Percentiles rank a stretch among this genome's conserved stretches.
Conservation (phyloP, 1,140 invertebrate genomes). For the Aculops lycopersici region DNA sequence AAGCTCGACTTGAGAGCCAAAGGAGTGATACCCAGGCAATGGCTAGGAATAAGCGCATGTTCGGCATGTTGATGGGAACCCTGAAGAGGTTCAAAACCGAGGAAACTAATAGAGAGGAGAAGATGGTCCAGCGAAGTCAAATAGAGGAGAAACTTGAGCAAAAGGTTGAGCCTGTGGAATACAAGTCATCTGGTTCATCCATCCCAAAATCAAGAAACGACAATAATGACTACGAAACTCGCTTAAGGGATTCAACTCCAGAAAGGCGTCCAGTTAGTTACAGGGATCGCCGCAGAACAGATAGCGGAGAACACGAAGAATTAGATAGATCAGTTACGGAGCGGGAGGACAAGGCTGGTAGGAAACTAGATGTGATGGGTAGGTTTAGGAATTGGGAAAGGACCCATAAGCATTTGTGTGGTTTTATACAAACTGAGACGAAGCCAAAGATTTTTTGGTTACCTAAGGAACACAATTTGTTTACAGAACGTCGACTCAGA, state of each 20-base stretch:
- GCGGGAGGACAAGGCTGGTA: slow-evolving; percentile 1
- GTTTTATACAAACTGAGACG: slow-evolving; percentile 55
- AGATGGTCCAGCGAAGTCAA: slow-evolving; percentile 51
- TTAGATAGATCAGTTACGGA: not conserved
- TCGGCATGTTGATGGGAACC: slow-evolving; percentile 66
- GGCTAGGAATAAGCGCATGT: slow-evolving; percentile 60
- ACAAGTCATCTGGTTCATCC: too few relatives aligned
- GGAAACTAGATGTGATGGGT: slow-evolving; percentile 9
- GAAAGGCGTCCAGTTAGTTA: not conserved
- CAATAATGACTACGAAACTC: not conserved
- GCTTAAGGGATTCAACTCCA: not conserved
- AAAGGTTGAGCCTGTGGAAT: too few relatives aligned
- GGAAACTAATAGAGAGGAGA: slow-evolving; percentile 52
- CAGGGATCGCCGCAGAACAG: too few relatives aligned
- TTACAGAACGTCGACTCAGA: slow-evolving; percentile 22
- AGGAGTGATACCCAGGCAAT: slow-evolving; percentile 43
- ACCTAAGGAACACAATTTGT: slow-evolving; percentile 32
- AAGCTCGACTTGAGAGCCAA: slow-evolving; percentile 46
- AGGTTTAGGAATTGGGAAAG: slow-evolving; percentile 46
- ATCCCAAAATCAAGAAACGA: slow-evolving; percentile 33
- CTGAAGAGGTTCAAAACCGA: slow-evolving; percentile 78
- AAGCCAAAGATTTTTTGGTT: slow-evolving; percentile 58
- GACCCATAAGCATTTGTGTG: slow-evolving; percentile 33
- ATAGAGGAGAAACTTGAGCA: slow-evolving; percentile 65
- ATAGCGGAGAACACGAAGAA: slow-evolving; percentile 1